Conservation (phyloP, 2,113 vertebrate genomes). For the Poecile atricapillus region DNA sequence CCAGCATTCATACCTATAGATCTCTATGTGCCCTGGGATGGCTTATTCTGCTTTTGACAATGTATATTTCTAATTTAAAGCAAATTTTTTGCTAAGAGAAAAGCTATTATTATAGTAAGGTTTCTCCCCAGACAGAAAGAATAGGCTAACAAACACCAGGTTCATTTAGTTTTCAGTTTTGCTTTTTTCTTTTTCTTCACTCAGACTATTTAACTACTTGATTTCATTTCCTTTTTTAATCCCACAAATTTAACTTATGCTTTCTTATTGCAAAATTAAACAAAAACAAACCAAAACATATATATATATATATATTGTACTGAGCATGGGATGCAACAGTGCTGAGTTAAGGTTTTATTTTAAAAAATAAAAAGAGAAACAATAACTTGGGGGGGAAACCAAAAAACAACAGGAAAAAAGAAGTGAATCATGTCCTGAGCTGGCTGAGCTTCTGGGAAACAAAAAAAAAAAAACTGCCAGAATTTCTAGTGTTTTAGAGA, state of each 20-base stretch:
- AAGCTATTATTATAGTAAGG: not conserved
- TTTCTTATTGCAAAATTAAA: not conserved
- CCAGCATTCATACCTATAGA: not conserved
- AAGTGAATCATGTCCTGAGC: not conserved
- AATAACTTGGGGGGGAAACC: fast-evolving
- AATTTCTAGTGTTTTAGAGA: not conserved
- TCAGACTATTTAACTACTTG: not conserved
- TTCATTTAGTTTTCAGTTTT: not conserved
- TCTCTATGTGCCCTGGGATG: not conserved
- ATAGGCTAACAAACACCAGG: not conserved
- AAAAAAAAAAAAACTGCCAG: not conserved
- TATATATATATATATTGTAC: not conserved
- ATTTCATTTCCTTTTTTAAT: not conserved
- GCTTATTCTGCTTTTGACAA: not conserved
- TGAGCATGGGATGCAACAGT: not conserved
- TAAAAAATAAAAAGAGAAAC: not conserved
- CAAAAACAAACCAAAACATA: not conserved
- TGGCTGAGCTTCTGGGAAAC: not conserved
- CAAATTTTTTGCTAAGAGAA: conserved; percentile 8
- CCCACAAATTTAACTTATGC: fast-evolving
- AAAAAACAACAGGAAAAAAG: not conserved
- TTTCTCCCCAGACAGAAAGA: not conserved
- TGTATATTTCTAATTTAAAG: not conserved
- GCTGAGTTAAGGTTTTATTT: not conserved
- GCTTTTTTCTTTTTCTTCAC: not conserved